phyloP scores from a whole-genome alignment of 2,113 vertebrate species.

The Antigone vipio region DNA sequence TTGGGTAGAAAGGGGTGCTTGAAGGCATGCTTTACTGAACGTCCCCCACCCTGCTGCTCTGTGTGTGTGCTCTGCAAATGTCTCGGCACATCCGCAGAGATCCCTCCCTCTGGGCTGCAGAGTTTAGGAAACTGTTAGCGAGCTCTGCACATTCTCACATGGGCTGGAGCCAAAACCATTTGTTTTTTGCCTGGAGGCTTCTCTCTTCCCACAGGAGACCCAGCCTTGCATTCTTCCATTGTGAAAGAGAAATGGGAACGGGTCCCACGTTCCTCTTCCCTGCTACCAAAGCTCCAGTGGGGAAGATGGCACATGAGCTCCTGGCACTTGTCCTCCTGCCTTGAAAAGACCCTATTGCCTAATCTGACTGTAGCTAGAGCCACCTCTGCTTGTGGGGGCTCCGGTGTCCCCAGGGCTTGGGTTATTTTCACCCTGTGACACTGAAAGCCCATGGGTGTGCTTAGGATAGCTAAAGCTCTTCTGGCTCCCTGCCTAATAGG shows the following conservation, averaged over 20 bases:
- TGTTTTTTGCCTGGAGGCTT: conserved; percentile 47
- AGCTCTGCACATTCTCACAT: conserved; percentile 41
- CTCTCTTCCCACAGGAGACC: conserved; percentile 55
- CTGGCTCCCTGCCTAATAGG: background rate
- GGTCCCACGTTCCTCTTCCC: background rate
- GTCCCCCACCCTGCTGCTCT: background rate
- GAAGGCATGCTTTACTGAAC: rapidly evolving
- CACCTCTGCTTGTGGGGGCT: background rate
- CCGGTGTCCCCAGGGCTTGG: background rate
- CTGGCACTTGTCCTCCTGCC: background rate
- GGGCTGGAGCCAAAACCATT: conserved; percentile 39
- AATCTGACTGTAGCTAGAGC: background rate
- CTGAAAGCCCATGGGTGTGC: background rate
- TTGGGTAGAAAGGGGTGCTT: background rate
- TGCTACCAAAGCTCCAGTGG: background rate
- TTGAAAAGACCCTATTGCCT: background rate
- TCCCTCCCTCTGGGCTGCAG: conserved; percentile 11
- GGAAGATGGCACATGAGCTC: background rate
- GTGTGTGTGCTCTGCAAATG: background rate
- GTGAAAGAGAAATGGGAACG: background rate
- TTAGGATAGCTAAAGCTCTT: background rate
- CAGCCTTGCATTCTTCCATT: conserved; percentile 35
- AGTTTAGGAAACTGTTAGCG: conserved; percentile 49
- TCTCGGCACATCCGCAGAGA: background rate
- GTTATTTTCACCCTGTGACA: background rate